Percentiles rank a stretch among this genome's conserved stretches.
Evolutionary conservation across 2,888 invertebrate genomes (phyloP).

Genomic region (Acanthosepion lycidas): DNA sequence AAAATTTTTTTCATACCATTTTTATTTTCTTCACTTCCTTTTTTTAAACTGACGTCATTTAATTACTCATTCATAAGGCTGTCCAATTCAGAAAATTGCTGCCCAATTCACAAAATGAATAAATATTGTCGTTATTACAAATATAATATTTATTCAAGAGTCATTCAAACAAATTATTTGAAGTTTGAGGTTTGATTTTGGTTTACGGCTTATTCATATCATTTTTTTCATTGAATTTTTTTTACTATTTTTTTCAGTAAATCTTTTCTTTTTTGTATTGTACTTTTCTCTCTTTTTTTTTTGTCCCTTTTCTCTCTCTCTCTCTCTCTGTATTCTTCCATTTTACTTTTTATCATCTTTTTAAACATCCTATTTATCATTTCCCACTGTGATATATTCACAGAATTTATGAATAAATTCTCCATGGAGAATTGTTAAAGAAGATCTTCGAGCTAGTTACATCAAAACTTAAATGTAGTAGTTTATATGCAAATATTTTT

Average conservation of each 20-base stretch:
- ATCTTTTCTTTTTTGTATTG: not conserved
- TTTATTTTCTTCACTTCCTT: not conserved
- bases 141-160: conserved; percentile 33
- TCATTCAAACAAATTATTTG: conserved; percentile 8
- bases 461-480: too few species aligned
- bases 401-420: not conserved
- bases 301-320: not conserved
- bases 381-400: not conserved
- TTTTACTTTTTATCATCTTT: not conserved
- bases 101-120: not conserved
- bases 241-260: not conserved
- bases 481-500: too few species aligned
- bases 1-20: not conserved
- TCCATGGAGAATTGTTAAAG: not conserved
- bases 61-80: not conserved
- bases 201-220: not conserved
- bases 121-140: conserved; percentile 21
- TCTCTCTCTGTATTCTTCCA: not conserved
- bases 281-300: not conserved
- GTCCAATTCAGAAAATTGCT: not conserved
- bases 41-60: conserved; percentile 16
- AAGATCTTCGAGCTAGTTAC: not conserved
- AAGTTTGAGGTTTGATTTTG: not conserved
- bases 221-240: not conserved
- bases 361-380: not conserved